Conservation (phyloP, 2,113 vertebrate species). For the Scomber colias region DNA sequence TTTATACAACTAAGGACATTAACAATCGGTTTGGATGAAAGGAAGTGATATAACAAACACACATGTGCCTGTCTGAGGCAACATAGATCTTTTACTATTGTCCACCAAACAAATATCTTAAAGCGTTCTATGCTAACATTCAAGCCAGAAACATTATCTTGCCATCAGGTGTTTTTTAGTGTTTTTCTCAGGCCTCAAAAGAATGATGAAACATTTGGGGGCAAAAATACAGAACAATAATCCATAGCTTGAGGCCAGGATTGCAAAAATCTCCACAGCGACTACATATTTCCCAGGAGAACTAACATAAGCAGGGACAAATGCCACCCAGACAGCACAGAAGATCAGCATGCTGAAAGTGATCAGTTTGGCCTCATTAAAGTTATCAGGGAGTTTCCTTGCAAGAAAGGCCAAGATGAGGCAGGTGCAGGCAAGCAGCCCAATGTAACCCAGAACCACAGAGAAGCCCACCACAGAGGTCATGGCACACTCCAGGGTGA, state of each 20-base stretch:
- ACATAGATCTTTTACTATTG: too few relatives aligned
- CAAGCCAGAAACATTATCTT: slow-evolving; percentile 37
- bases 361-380: slow-evolving; percentile 80
- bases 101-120: too few relatives aligned
- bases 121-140: too few relatives aligned
- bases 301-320: slow-evolving; percentile 82
- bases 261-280: slow-evolving; percentile 82
- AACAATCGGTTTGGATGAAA: too few relatives aligned
- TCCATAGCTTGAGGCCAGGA: slow-evolving; percentile 78
- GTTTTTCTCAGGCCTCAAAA: slow-evolving; percentile 80
- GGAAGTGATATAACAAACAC: too few relatives aligned
- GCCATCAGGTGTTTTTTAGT: slow-evolving; percentile 77
- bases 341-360: slow-evolving; percentile 88
- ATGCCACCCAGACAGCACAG: slow-evolving; percentile 82
- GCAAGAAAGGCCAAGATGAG: slow-evolving; percentile 83
- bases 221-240: slow-evolving; percentile 81
- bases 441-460: slow-evolving; percentile 84
- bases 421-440: slow-evolving; percentile 79
- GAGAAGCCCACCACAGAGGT: slow-evolving; percentile 79
- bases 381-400: slow-evolving; percentile 80
- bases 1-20: too few relatives aligned
- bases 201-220: slow-evolving; percentile 84
- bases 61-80: too few relatives aligned
- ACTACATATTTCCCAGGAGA: slow-evolving; percentile 80
- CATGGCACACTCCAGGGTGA: slow-evolving; percentile 81